Conservation (phyloP, 2,797 vertebrate genomes). For the Enteromius anoplus region DNA sequence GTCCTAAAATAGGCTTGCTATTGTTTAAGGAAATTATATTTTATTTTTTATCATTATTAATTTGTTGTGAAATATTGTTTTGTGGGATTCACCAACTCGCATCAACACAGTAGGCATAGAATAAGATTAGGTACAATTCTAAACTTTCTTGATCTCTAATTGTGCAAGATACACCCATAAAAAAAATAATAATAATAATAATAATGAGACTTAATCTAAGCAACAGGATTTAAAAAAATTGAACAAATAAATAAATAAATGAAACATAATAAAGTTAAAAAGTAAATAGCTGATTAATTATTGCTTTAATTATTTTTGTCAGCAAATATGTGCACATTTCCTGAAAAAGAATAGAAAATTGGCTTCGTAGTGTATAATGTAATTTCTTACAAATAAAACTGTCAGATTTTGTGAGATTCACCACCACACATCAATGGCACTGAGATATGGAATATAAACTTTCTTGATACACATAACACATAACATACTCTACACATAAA, state of each 20-base stretch:
- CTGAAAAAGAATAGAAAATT: too few species aligned
- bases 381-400: too few species aligned
- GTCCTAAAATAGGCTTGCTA: not conserved
- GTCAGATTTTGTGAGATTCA: not conserved
- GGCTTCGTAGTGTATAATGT: too few species aligned
- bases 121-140: constrained; percentile 5
- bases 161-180: constrained; percentile 12
- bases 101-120: not conserved
- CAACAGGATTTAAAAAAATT: too few species aligned
- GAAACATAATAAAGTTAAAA: too few species aligned
- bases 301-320: too few species aligned
- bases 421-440: not conserved
- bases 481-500: not conserved
- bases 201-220: too few species aligned
- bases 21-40: not conserved
- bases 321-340: too few species aligned
- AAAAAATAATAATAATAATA: not conserved
- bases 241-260: too few species aligned
- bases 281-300: too few species aligned
- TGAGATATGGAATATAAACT: constrained; percentile 19
- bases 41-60: not conserved
- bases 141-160: constrained; percentile 29
- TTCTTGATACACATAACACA: not conserved
- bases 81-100: not conserved
- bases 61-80: not conserved